phyloP scores from a whole-genome alignment of 2,113 vertebrate species.

The Hypomesus transpacificus region DNA sequence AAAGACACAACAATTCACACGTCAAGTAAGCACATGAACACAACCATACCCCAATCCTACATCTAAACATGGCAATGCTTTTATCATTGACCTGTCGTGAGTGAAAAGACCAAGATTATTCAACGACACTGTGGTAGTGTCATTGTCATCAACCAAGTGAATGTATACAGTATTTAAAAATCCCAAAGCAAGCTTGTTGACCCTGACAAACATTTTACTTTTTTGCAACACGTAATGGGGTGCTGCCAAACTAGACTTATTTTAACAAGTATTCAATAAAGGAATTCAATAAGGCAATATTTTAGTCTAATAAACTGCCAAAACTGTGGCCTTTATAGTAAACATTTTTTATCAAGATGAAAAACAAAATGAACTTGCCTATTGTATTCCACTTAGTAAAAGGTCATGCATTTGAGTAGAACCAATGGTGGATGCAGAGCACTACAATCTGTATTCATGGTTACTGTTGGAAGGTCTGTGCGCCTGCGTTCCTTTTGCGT shows the following conservation, averaged over 20 bases:
- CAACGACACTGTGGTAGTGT: too few species aligned
- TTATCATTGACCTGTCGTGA: slow-evolving; percentile 2
- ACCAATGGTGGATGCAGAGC: slow-evolving; percentile 23
- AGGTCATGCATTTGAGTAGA: slow-evolving; percentile 17
- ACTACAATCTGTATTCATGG: neutral
- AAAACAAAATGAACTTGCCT: slow-evolving; percentile 10
- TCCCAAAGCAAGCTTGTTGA: too few species aligned
- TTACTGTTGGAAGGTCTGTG: too few species aligned
- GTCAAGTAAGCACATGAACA: neutral
- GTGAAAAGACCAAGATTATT: slow-evolving; percentile 7
- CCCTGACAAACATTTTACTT: too few species aligned
- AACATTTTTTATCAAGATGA: slow-evolving; percentile 8
- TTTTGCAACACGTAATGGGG: too few species aligned
- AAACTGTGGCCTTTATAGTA: slow-evolving; percentile 1
- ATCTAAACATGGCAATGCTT: neutral
- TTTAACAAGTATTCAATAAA: too few species aligned
- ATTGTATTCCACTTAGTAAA: slow-evolving; percentile 14
- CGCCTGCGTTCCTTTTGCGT: too few species aligned
- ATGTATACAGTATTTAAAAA: too few species aligned
- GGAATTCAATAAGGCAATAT: too few species aligned
- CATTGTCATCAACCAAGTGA: too few species aligned
- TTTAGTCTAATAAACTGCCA: slow-evolving; percentile 19
- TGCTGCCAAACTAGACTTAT: too few species aligned
- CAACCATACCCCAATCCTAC: neutral
- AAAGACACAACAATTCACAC: neutral